These are phyloP conservation scores for Glaucidium brasilianum DNA, from an alignment of 2,113 vertebrate species.

Conservation along the genomic window DNA sequence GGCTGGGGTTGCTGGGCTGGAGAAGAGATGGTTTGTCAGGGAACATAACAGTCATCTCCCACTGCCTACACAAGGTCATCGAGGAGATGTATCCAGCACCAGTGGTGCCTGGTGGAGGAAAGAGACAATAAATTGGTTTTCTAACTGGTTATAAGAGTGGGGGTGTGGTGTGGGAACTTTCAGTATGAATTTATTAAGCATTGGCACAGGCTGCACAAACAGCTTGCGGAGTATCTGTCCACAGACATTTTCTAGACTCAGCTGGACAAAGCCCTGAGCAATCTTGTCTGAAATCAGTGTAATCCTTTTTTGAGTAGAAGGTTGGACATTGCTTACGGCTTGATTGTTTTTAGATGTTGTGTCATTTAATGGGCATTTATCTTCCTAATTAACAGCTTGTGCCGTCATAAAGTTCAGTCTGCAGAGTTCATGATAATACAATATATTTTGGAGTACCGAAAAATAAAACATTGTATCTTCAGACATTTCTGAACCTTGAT, in stretches of 20 bases:
- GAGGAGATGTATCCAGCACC: background rate
- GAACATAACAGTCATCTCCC: too few species aligned
- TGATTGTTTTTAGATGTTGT: background rate
- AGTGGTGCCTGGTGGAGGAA: background rate
- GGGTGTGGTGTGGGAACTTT: background rate
- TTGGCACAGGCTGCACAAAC: background rate
- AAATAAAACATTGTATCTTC: background rate
- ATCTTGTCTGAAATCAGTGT: background rate
- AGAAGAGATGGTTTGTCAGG: background rate
- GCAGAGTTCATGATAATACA: background rate
- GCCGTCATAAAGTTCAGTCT: background rate
- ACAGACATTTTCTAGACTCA: background rate
- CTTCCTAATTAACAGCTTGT: background rate
- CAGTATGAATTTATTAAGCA: background rate
- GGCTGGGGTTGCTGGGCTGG: background rate
- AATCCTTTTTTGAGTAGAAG: background rate
- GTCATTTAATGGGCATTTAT: background rate
- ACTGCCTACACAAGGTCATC: background rate
- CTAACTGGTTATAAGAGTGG: background rate
- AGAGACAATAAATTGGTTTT: background rate
- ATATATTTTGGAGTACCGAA: background rate
- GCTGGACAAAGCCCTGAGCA: background rate
- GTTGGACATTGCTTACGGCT: background rate
- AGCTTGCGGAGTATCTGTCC: too few species aligned
- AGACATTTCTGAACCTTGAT: background rate